Percentiles rank a stretch among this genome's conserved stretches.
Conservation (phyloP, 1,140 invertebrate genomes). For the Calliopsis andreniformis region DNA sequence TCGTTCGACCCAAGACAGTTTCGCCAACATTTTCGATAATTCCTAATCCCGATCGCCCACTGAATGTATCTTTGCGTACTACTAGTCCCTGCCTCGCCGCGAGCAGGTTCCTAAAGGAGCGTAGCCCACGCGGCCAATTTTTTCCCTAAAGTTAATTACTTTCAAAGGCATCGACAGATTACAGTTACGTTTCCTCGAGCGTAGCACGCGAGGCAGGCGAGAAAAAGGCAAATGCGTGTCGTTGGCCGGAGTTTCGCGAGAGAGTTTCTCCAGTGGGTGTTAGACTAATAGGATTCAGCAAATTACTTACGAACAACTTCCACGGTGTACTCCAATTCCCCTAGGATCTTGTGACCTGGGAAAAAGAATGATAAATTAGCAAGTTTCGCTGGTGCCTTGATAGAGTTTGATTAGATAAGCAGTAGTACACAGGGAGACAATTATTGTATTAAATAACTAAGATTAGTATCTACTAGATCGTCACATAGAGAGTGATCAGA, state of each 20-base stretch:
- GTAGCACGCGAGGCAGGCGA: conserved; percentile 9
- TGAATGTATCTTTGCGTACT: not conserved
- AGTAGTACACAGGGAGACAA: not conserved
- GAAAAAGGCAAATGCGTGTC: conserved; percentile 9
- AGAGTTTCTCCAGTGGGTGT: conserved; percentile 46
- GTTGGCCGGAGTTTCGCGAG: conserved; percentile 31
- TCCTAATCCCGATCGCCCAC: not conserved
- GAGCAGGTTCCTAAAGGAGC: not conserved
- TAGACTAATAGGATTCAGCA: conserved; percentile 47
- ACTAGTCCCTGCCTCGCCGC: not conserved
- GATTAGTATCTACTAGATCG: too few species aligned
- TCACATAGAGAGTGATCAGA: too few species aligned
- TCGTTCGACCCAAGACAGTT: too few species aligned
- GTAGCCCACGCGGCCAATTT: not conserved
- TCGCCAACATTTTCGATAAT: too few species aligned
- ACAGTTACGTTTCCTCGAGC: conserved; percentile 47
- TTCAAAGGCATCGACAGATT: conserved; percentile 23
- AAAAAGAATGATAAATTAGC: conserved; percentile 18
- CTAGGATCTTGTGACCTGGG: conserved; percentile 38
- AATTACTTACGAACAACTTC: conserved; percentile 58
- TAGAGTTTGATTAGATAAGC: too few species aligned
- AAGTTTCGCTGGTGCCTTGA: not conserved
- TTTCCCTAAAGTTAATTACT: conserved; percentile 41
- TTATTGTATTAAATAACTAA: too few species aligned
- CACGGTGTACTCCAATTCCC: conserved; percentile 37